phyloP scores from a whole-genome alignment of 2,113 vertebrate species.

The Sander vitreus region DNA sequence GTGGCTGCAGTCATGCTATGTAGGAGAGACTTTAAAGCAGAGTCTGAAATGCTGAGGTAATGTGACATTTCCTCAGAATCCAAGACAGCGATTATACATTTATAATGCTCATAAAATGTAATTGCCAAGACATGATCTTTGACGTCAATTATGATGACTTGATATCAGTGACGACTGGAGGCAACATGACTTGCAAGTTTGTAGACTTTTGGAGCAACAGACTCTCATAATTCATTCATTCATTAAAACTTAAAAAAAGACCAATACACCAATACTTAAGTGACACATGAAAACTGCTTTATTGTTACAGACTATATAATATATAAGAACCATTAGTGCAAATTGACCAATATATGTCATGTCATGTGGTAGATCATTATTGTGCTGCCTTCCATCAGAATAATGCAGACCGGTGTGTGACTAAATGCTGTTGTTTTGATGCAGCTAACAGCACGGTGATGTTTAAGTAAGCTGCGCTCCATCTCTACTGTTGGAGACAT shows the following conservation, averaged over 20 bases:
- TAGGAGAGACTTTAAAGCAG: neutral
- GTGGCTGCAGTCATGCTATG: neutral
- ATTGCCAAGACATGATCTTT: neutral
- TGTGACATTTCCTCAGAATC: neutral
- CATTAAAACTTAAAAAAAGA: neutral
- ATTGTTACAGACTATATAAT: slow-evolving; percentile 36
- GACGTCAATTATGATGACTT: neutral
- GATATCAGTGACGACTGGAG: neutral
- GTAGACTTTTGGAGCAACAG: neutral
- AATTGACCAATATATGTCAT: neutral
- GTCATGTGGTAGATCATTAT: neutral
- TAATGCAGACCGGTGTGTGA: neutral
- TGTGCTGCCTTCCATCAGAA: neutral
- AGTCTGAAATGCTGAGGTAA: neutral
- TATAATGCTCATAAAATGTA: slow-evolving; percentile 6
- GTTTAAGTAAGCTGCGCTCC: neutral
- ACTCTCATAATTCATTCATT: neutral
- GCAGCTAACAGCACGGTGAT: neutral
- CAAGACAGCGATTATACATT: neutral
- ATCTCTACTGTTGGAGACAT: neutral
- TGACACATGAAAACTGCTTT: slow-evolving; percentile 41
- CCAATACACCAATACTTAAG: neutral
- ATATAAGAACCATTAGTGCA: slow-evolving; percentile 31
- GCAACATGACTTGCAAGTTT: neutral
- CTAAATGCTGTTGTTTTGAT: neutral